These are phyloP conservation scores for Drosophila borealis DNA, from an alignment of 2,888 invertebrate species.

Conservation along the genomic window DNA sequence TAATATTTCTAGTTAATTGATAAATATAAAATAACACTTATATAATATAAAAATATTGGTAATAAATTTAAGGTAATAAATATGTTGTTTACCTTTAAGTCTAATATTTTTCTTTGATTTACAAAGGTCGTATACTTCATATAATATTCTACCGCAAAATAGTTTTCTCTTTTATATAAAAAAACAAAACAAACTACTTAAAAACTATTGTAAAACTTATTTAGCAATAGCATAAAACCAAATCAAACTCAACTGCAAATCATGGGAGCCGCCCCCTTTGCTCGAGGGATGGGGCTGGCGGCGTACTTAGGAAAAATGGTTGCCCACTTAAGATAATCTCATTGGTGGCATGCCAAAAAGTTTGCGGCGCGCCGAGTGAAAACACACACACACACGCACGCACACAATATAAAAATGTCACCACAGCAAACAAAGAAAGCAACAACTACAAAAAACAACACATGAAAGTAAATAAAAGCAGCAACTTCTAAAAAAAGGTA, in stretches of 20 bases:
- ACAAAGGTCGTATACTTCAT: too few relatives aligned
- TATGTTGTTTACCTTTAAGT: too few relatives aligned
- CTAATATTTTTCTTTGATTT: too few relatives aligned
- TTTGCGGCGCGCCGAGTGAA: constrained; percentile 46
- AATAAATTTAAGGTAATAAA: too few relatives aligned
- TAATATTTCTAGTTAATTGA: too few relatives aligned
- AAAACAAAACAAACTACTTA: constrained; percentile 30
- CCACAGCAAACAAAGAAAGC: constrained; percentile 54
- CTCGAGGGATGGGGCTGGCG: background rate
- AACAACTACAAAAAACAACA: constrained; percentile 18
- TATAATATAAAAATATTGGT: too few relatives aligned
- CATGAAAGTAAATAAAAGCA: constrained; percentile 39
- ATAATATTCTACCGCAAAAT: too few relatives aligned
- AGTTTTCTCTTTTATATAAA: too few relatives aligned
- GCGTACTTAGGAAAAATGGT: constrained; percentile 49
- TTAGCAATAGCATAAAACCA: constrained; percentile 10
- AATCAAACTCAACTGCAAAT: constrained; percentile 29
- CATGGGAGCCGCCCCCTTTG: constrained; percentile 1
- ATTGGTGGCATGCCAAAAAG: constrained; percentile 78
- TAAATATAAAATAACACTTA: too few relatives aligned
- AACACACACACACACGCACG: constrained; percentile 53
- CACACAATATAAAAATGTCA: constrained; percentile 75
- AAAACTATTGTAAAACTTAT: constrained; percentile 64
- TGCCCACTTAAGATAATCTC: constrained; percentile 80
- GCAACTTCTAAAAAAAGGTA: constrained; percentile 54